Conservation (phyloP, 2,888 invertebrate species). For the Trachelus tabidus region DNA sequence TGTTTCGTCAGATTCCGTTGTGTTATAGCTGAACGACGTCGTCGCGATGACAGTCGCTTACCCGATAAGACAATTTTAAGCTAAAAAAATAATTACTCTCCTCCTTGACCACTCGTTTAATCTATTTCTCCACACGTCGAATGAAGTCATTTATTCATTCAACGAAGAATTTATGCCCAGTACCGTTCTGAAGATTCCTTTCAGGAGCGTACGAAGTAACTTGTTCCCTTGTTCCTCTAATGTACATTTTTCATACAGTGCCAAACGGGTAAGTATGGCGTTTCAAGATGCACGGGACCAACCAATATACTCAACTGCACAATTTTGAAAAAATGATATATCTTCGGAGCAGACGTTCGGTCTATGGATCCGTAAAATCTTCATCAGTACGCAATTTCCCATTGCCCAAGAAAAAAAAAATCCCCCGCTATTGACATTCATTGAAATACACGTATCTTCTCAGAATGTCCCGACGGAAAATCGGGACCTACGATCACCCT, state of each 20-base stretch:
- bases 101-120: not conserved
- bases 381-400: not conserved
- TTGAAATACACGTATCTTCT: not conserved
- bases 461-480: not conserved
- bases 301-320: too few relatives aligned
- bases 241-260: not conserved
- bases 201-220: not conserved
- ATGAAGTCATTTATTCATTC: not conserved
- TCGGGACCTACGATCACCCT: constrained; percentile 22
- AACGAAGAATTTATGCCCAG: not conserved
- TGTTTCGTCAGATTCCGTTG: not conserved
- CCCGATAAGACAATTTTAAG: not conserved
- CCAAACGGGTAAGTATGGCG: not conserved
- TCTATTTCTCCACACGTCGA: not conserved
- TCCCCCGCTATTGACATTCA: not conserved
- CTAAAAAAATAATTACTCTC: not conserved
- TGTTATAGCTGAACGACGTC: not conserved
- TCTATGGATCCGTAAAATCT: too few relatives aligned
- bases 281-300: not conserved
- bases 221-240: not conserved
- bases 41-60: not conserved
- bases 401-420: not conserved
- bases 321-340: too few relatives aligned
- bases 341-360: not conserved
- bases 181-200: not conserved